Evolutionary conservation across 1,140 invertebrate species (phyloP).

Genomic region (Chymomyza costata): DNA sequence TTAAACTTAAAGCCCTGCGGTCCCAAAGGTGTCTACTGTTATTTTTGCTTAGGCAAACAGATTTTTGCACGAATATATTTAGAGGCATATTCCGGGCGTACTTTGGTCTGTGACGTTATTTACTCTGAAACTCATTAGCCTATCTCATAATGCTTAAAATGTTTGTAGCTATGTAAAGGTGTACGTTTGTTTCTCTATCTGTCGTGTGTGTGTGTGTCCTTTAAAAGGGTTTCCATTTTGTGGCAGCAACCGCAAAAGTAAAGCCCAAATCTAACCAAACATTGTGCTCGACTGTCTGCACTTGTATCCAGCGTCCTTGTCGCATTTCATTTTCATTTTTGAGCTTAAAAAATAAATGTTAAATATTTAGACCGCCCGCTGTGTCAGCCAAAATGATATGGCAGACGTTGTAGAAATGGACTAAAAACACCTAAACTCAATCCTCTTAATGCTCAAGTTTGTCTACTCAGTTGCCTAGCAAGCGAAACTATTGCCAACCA

Average conservation of each 20-base stretch:
- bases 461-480: not conserved
- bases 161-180: constrained; percentile 1
- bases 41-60: constrained; percentile 23
- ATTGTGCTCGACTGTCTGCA: too few relatives aligned
- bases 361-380: constrained; percentile 45
- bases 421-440: too few relatives aligned
- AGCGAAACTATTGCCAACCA: too few relatives aligned
- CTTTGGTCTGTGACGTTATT: too few relatives aligned
- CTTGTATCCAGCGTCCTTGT: constrained; percentile 20
- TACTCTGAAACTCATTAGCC: constrained; percentile 50
- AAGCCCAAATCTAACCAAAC: too few relatives aligned
- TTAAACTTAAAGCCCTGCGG: constrained; percentile 14
- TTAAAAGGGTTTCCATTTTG: not conserved
- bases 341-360: constrained; percentile 48
- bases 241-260: too few relatives aligned
- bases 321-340: constrained; percentile 53
- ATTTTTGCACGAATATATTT: too few relatives aligned
- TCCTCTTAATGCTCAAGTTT: constrained; percentile 7
- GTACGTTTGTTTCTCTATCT: too few relatives aligned
- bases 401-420: too few relatives aligned
- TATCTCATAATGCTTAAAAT: not conserved
- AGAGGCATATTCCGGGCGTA: too few relatives aligned
- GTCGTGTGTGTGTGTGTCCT: too few relatives aligned
- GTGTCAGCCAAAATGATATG: constrained; percentile 51
- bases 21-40: not conserved